Evolutionary conservation across 2,113 vertebrate genomes (phyloP).

Genomic region (Atractosteus spatula): DNA sequence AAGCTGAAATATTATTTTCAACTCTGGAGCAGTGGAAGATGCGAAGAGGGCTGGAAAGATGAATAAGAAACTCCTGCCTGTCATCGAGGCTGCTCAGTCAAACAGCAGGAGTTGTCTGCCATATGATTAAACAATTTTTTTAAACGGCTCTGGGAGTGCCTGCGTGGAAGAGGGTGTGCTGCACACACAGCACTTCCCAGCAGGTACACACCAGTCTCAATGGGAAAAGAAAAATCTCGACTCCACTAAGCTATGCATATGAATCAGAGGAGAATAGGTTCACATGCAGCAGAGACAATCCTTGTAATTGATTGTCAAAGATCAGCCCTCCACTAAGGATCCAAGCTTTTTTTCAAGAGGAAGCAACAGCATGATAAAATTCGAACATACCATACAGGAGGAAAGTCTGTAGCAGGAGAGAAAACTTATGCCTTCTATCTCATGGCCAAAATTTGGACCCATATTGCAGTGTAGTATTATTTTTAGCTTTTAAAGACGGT

Average conservation of each 20-base stretch:
- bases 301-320: not conserved
- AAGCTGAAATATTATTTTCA: too few species aligned
- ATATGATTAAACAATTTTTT: too few species aligned
- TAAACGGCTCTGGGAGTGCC: too few species aligned
- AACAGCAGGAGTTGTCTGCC: too few species aligned
- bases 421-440: not conserved
- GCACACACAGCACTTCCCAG: not conserved
- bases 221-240: not conserved
- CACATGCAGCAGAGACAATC: too few species aligned
- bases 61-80: too few species aligned
- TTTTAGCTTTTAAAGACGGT: too few species aligned
- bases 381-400: not conserved
- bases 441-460: not conserved
- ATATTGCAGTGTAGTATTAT: too few species aligned
- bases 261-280: not conserved
- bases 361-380: not conserved
- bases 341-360: not conserved
- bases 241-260: not conserved
- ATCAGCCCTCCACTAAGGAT: not conserved
- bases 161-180: too few species aligned
- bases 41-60: too few species aligned
- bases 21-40: too few species aligned
- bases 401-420: not conserved
- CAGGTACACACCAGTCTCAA: not conserved
- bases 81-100: too few species aligned